Evolutionary conservation across 2,888 invertebrate genomes (phyloP), one percentile per base, ranked within the genome.

Genomic region (Phymatocera aterrima): DNA sequence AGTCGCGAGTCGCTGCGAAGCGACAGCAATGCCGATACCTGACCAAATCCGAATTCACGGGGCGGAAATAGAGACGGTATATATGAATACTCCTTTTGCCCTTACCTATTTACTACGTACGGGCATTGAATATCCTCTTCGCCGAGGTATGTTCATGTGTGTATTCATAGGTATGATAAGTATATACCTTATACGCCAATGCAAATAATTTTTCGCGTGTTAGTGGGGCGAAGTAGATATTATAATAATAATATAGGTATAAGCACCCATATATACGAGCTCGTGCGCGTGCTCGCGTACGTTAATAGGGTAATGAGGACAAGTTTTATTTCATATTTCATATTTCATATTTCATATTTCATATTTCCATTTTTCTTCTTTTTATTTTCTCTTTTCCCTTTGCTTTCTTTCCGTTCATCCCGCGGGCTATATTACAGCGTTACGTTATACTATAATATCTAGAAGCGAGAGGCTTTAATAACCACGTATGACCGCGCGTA

Each of bases 11-110:
- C 8, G 8, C 1, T 43, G 15, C 43, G 43, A 12, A 8, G n/a
- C 18, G 4, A 77, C 77, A 77, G 81, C 80, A 82, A 79, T 78
- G 61, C 78, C 79, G 57, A 78, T 81, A 79, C 78, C 61, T 80
- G 78, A 51, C 77, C 74, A 8, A 51, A 18, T 43, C 51, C 34
- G 40, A 68, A 31, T n/a, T n/a, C n/a, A n/a, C 61, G 46, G 48
- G 68, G 74, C 61, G 61, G 48, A 78, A 78, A 78, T 72, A 54
- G 46, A 74, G 43, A 40, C 15, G 31, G 31, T 31, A 40, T 77
- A 15, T 5, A 28, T 61, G 34, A n/a, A 43, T n/a, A 6, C 21
- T 6, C 57, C 12, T 57, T 12, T 24, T 28, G 31, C 18, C 6
- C 57, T n/a, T 18, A n/a, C 57, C n/a, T n/a, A n/a, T n/a, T n/a